Conservation (phyloP, 2,113 vertebrate genomes). For the Hydropotes inermis region DNA sequence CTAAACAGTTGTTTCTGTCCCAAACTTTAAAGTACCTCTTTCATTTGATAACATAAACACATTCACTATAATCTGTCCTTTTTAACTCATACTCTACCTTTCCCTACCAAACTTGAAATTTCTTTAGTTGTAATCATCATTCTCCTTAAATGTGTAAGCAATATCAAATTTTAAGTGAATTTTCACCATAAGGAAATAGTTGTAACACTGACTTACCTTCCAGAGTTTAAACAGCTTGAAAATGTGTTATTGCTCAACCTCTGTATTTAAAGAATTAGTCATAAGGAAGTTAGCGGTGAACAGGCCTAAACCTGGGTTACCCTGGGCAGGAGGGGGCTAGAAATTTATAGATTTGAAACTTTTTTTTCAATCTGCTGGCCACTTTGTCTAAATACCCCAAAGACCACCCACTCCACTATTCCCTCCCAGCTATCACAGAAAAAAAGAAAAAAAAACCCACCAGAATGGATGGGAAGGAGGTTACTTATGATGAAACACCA, state of each 20-base stretch:
- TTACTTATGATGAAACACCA: conserved; percentile 27
- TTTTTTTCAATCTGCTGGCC: conserved; percentile 19
- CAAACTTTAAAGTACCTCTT: conserved; percentile 44
- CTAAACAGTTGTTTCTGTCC: conserved; percentile 41
- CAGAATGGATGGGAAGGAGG: not conserved
- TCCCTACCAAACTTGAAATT: not conserved
- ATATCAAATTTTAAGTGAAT: not conserved
- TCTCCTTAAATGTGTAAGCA: not conserved
- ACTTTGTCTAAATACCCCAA: conserved; percentile 43
- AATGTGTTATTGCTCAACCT: conserved; percentile 46
- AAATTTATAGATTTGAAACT: conserved; percentile 41
- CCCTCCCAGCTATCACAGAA: not conserved
- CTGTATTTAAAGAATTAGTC: conserved; percentile 54
- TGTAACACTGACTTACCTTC: conserved; percentile 24
- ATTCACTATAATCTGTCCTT: not conserved
- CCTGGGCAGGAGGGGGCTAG: conserved; percentile 49
- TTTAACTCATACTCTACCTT: not conserved
- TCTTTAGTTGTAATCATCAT: not conserved
- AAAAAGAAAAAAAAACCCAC: not conserved
- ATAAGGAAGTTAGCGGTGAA: conserved; percentile 13
- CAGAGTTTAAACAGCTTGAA: conserved; percentile 18
- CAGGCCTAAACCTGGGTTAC: conserved; percentile 22
- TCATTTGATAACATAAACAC: conserved; percentile 34
- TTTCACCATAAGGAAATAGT: conserved; percentile 15
- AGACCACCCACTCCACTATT: conserved; percentile 56